phyloP scores from a whole-genome alignment of 2,113 vertebrate species.

The Zosterops hypoxanthus region DNA sequence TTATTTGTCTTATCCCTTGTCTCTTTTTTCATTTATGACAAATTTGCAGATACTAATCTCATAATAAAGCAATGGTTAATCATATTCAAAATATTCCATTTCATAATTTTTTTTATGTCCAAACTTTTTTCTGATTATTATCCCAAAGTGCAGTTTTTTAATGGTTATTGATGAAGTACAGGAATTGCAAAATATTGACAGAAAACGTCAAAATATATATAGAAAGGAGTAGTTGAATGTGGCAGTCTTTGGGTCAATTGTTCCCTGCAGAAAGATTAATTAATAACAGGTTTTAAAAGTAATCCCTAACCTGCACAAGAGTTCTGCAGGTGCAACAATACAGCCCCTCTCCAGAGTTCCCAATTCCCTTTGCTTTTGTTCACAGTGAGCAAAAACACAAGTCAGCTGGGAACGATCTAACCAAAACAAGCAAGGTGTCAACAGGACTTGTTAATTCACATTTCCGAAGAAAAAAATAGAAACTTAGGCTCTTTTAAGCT shows the following conservation, averaged over 20 bases:
- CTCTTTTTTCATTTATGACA: not conserved
- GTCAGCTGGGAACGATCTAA: not conserved
- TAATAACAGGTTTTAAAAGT: not conserved
- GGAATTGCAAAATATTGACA: not conserved
- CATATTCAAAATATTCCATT: not conserved
- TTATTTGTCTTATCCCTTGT: not conserved
- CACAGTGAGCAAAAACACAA: not conserved
- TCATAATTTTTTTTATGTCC: not conserved
- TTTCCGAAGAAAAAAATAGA: not conserved
- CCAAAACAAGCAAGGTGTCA: not conserved
- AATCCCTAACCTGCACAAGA: not conserved
- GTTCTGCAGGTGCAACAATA: not conserved
- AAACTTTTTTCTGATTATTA: not conserved
- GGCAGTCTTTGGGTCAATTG: not conserved
- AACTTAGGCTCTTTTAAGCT: not conserved
- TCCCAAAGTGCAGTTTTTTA: not conserved
- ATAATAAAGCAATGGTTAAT: not conserved
- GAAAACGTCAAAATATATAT: not conserved
- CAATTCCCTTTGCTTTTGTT: not conserved
- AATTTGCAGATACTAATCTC: not conserved
- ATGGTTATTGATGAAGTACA: not conserved
- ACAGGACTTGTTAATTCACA: not conserved
- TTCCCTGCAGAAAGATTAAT: not conserved
- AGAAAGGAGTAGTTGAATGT: not conserved
- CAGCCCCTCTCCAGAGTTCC: not conserved